These are phyloP conservation scores for Drosophila ogumai DNA, from an alignment of 1,140 invertebrate species.

Conservation along the genomic window DNA sequence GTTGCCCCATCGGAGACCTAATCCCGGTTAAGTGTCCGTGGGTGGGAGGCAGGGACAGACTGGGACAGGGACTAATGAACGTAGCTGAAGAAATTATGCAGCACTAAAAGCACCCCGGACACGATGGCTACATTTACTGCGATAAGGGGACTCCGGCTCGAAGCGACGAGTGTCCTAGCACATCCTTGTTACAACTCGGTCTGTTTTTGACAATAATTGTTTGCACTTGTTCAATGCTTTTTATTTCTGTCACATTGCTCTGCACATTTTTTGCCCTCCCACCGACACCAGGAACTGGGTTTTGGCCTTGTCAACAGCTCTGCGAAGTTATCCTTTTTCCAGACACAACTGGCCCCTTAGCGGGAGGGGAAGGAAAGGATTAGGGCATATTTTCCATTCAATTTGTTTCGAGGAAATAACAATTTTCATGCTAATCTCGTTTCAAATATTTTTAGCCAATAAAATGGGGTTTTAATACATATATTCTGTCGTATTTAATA, in stretches of 20 bases:
- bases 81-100: constrained; percentile 68
- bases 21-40: constrained; percentile 56
- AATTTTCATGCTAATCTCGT: neutral
- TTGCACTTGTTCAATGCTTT: constrained; percentile 59
- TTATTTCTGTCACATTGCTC: constrained; percentile 48
- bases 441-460: neutral
- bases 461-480: neutral
- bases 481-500: neutral
- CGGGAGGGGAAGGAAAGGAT: neutral
- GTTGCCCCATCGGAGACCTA: constrained; percentile 14
- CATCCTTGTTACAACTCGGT: constrained; percentile 30
- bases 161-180: constrained; percentile 33
- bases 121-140: constrained; percentile 21
- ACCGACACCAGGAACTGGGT: constrained; percentile 1
- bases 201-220: constrained; percentile 78
- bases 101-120: constrained; percentile 53
- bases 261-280: constrained; percentile 30
- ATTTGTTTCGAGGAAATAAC: neutral
- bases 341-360: neutral
- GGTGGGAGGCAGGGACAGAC: neutral
- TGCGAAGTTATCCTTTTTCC: constrained; percentile 26
- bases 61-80: constrained; percentile 58
- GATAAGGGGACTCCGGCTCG: constrained; percentile 41
- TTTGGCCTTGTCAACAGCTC: constrained; percentile 16
- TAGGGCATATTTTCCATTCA: neutral